Base-by-base conservation (phyloP, 1,140 invertebrate genomes). In the Microplitis demolitor region DNA sequence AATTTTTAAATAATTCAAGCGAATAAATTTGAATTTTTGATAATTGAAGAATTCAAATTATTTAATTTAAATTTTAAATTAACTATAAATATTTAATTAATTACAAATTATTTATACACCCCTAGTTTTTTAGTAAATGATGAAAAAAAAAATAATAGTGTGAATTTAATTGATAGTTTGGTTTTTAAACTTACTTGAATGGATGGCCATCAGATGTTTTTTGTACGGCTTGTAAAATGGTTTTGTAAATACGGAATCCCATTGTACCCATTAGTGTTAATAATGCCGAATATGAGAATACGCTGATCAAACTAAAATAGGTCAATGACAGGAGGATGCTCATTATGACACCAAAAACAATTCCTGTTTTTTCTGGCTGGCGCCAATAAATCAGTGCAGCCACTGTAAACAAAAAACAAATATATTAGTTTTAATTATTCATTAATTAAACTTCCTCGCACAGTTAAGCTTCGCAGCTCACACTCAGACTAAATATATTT, bases 191-290 rank as follows among this genome's bases (percentile, higher is more conserved):
- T 92, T 86, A 97, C 96, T 98, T 97, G 93, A 99, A 99, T 71
- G 98, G 97, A 88, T 99, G 96, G 84, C 96, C 96, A 83, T 98
- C 97, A 78, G 94, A 93, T 76, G 96, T 97, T 88, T 99, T 99
- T 88, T 99, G 97, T 75, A 99, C 92, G 76, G 97, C 96, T 83
- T 97, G 95, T 84, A 98, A 91, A 77, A 98, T 92, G 84, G 94
- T 96, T 90, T 97, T 98, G 91, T 98, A 99, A 79, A 99, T 92
- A 83, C 97, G 93, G 91, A 97, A 98, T 82, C 92, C 91, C 81
- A 98, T 91, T 73, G 97, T 96, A 75, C 91, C 94, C 60, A 90
- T 89, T 54, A 99, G 92, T 76, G 92, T 88, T 69, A 95, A 88
- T 76, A 99, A 91, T 68, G 96, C 95, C 58, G 93, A 86, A 89